A percentile compares a stretch with the other conserved stretches of the same genome.
These are phyloP conservation scores for Rotaria macrura DNA, from an alignment of 2,888 invertebrate genomes.

Conservation along the genomic window DNA sequence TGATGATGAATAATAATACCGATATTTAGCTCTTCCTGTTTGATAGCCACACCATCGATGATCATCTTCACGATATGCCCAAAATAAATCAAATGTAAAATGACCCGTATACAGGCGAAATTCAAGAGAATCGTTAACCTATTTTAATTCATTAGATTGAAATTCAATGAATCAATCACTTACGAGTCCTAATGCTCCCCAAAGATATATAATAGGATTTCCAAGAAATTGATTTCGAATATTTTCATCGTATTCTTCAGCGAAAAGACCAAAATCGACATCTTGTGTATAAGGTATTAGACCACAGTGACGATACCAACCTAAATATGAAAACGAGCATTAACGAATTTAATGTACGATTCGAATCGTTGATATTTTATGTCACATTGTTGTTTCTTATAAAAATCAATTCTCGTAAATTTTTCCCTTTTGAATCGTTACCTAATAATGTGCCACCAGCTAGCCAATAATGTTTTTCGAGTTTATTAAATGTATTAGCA, in stretches of 20 bases:
- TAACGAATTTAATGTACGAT: not conserved
- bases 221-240: constrained; percentile 29
- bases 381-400: no score
- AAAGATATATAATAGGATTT: constrained; percentile 22
- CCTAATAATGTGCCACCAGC: constrained; percentile 27
- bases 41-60: constrained; percentile 31
- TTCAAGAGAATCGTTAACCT: constrained; percentile 27
- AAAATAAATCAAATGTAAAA: constrained; percentile 29
- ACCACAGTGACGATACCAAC: constrained; percentile 33
- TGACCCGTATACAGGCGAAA: constrained; percentile 25
- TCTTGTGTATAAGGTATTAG: constrained; percentile 29
- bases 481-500: constrained; percentile 7
- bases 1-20: not conserved
- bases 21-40: constrained; percentile 23
- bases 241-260: constrained; percentile 26
- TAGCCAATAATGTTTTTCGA: constrained; percentile 30
- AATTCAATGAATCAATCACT: not conserved
- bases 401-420: no score
- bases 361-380: no score
- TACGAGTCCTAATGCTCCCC: constrained; percentile 30
- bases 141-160: not conserved
- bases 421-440: not conserved
- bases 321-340: not conserved
- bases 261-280: constrained; percentile 27
- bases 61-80: constrained; percentile 23